Evolutionary conservation across 2,113 vertebrate genomes (phyloP).

Genomic region (Plecotus auritus): DNA sequence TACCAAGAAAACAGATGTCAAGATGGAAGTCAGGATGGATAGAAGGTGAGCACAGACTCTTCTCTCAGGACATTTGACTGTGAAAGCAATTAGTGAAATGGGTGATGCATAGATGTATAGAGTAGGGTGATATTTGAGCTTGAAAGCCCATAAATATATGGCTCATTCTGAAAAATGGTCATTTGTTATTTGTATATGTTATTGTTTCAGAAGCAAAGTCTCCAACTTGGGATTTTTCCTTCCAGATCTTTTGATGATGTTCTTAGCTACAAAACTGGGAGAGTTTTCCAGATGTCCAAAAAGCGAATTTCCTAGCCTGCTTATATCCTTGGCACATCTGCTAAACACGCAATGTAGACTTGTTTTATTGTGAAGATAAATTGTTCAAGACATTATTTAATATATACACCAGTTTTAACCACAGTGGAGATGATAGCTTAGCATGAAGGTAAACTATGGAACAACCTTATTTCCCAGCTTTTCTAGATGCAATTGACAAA

Average conservation of each 20-base stretch:
- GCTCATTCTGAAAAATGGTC: neutral
- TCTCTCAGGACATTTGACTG: neutral
- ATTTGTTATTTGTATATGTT: neutral
- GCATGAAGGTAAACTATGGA: neutral
- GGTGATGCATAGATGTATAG: accelerated
- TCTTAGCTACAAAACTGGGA: neutral
- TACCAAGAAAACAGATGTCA: neutral
- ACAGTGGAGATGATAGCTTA: neutral
- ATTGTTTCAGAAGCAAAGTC: neutral
- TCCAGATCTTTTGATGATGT: neutral
- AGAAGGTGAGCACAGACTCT: neutral
- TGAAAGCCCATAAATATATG: neutral
- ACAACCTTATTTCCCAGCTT: neutral
- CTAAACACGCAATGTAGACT: neutral
- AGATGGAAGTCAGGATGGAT: neutral
- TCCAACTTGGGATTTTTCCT: neutral
- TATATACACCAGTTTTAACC: neutral
- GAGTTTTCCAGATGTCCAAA: neutral
- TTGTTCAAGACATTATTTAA: neutral
- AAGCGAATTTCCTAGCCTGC: neutral
- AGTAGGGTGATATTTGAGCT: neutral
- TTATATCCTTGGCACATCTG: neutral
- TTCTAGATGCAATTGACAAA: neutral
- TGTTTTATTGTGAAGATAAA: neutral
- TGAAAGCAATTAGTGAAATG: neutral